phyloP scores from a whole-genome alignment of 2,113 vertebrate genomes.

The Cavia aperea region DNA sequence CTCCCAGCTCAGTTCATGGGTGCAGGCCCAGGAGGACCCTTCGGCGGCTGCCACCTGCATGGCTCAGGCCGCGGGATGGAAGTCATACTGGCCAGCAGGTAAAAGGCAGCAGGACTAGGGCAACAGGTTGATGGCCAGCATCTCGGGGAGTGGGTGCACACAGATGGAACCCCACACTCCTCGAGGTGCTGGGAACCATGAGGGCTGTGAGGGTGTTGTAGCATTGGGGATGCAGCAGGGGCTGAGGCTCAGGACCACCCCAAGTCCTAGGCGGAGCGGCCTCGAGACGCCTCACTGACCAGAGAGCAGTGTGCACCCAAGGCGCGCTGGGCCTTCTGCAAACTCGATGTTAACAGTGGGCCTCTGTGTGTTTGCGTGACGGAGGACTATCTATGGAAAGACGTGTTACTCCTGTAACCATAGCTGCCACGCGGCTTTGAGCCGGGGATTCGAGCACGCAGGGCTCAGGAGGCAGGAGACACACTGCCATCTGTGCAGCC shows the following conservation, averaged over 20 bases:
- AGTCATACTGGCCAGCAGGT: background rate
- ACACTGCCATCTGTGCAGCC: conserved; percentile 11
- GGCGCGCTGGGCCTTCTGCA: background rate
- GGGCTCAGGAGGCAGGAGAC: conserved; percentile 36
- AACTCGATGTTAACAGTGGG: background rate
- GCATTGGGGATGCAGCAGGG: no score
- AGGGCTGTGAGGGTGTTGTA: no score
- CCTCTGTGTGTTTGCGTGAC: conserved; percentile 47
- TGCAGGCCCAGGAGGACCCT: background rate
- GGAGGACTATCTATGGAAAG: conserved; percentile 49
- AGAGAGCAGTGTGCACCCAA: background rate
- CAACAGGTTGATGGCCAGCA: background rate
- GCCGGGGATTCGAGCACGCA: conserved; percentile 14
- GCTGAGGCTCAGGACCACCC: no score
- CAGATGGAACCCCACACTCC: background rate
- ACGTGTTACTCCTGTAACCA: conserved; percentile 47
- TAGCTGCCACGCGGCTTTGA: conserved; percentile 16
- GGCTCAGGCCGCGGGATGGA: rapidly evolving
- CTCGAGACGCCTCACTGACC: no score
- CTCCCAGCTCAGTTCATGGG: background rate
- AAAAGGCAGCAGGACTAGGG: background rate
- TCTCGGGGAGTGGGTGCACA: background rate
- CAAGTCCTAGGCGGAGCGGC: no score
- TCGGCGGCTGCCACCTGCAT: background rate
- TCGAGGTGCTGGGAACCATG: no score